These are phyloP conservation scores for Drymonia ruficornis DNA, from an alignment of 2,888 invertebrate species.

Conservation along the genomic window DNA sequence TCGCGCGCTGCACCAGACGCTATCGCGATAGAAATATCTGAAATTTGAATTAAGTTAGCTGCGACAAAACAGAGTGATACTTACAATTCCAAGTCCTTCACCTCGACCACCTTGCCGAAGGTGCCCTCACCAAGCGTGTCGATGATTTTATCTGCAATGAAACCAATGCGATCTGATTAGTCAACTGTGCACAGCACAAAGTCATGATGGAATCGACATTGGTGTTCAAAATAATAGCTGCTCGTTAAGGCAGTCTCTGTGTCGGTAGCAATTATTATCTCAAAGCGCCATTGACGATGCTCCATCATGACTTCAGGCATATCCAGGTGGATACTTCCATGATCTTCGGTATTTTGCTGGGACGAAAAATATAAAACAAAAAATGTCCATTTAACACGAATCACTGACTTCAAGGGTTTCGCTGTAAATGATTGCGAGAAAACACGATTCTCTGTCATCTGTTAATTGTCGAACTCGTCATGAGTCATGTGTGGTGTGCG, in stretches of 20 bases:
- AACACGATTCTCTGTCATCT: constrained; percentile 31
- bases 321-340: constrained; percentile 30
- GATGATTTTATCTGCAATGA: constrained; percentile 98
- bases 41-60: not conserved
- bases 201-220: constrained; percentile 69
- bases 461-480: constrained; percentile 27
- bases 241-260: constrained; percentile 26
- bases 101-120: constrained; percentile 99
- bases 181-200: constrained; percentile 56
- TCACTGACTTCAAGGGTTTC: constrained; percentile 42
- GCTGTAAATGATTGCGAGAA: constrained; percentile 30
- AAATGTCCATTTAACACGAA: constrained; percentile 46
- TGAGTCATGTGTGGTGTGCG: constrained; percentile 32
- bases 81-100: constrained; percentile 98
- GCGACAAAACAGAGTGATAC: constrained; percentile 58
- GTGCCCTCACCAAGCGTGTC: constrained; percentile 99
- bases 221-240: constrained; percentile 39
- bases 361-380: constrained; percentile 34
- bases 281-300: constrained; percentile 47
- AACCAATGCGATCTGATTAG: constrained; percentile 78
- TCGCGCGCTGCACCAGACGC: not conserved
- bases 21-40: not conserved
- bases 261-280: constrained; percentile 22
- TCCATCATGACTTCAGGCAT: constrained; percentile 62
- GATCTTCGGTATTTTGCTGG: constrained; percentile 34